phyloP scores from a whole-genome alignment of 2,888 invertebrate genomes.

The Deladenus siricidicola region DNA sequence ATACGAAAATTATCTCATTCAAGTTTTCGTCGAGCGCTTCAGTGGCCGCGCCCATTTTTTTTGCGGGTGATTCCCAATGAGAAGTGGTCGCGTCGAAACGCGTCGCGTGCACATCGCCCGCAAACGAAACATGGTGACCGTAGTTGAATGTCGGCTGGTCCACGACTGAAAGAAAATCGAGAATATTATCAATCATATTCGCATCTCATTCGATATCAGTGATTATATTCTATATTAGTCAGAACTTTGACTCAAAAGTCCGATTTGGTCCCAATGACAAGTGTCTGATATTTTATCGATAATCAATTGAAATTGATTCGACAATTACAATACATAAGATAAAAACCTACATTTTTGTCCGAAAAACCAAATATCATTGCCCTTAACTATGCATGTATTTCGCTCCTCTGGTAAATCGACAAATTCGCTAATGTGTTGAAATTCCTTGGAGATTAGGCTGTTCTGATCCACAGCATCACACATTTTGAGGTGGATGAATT shows the following conservation, averaged over 20 bases:
- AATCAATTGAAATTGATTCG: background rate
- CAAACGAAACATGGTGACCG: background rate
- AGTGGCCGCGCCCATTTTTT: background rate
- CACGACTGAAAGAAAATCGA: slow-evolving; percentile 1
- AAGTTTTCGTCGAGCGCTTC: slow-evolving; percentile 2
- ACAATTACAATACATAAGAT: background rate
- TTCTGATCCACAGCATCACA: background rate
- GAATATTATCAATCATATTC: no score
- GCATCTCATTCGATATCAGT: no score
- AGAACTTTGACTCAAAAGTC: no score
- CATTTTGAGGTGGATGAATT: no score
- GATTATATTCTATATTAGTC: no score
- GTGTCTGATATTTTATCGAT: background rate
- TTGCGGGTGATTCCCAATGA: background rate
- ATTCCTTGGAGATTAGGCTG: background rate
- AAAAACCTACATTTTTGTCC: slow-evolving; percentile 5
- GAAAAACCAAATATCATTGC: slow-evolving; percentile 3
- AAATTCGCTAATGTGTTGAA: background rate
- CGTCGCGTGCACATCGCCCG: background rate
- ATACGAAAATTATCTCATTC: background rate
- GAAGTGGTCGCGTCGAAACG: background rate
- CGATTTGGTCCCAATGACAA: no score
- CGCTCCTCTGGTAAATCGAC: background rate
- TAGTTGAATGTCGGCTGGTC: slow-evolving; percentile 8
- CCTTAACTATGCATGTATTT: background rate